These are phyloP conservation scores for Platichthys flesus DNA, from an alignment of 2,113 vertebrate species.

Conservation along the genomic window DNA sequence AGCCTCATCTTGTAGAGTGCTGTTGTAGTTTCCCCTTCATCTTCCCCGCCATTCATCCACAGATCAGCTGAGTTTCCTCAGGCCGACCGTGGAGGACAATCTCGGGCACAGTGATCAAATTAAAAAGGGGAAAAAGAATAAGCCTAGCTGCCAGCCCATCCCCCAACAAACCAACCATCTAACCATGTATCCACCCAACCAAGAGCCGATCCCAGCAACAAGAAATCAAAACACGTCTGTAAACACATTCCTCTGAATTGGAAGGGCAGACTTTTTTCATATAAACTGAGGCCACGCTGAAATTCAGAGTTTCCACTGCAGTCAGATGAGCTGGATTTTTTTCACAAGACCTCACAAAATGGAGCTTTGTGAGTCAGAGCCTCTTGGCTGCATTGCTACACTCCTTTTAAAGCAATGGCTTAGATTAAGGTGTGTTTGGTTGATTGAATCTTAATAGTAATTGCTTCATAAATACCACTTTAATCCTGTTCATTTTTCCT, in stretches of 20 bases:
- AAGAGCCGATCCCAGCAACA: slow-evolving; percentile 47
- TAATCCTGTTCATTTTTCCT: no score
- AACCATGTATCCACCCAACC: slow-evolving; percentile 20
- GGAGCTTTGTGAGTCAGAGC: not conserved
- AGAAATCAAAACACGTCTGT: slow-evolving; percentile 29
- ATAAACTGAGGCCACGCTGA: not conserved
- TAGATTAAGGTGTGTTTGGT: no score
- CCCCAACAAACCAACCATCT: slow-evolving; percentile 7
- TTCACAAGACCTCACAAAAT: not conserved
- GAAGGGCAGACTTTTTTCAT: slow-evolving; percentile 9
- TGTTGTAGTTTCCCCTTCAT: not conserved
- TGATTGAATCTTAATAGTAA: no score
- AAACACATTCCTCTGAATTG: slow-evolving; percentile 65
- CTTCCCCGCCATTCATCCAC: slow-evolving; percentile 9
- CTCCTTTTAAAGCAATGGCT: not conserved
- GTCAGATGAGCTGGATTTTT: not conserved
- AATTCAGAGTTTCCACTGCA: not conserved
- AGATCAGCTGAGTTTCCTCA: slow-evolving; percentile 38
- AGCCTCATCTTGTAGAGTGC: not conserved
- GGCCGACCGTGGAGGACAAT: slow-evolving; percentile 8
- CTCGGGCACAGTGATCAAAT: slow-evolving; percentile 45
- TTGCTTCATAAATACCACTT: no score
- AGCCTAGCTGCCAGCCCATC: slow-evolving; percentile 3
- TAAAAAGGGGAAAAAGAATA: not conserved
- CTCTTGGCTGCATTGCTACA: not conserved